phyloP scores from a whole-genome alignment of 2,113 vertebrate species.

The Promerops cafer region DNA sequence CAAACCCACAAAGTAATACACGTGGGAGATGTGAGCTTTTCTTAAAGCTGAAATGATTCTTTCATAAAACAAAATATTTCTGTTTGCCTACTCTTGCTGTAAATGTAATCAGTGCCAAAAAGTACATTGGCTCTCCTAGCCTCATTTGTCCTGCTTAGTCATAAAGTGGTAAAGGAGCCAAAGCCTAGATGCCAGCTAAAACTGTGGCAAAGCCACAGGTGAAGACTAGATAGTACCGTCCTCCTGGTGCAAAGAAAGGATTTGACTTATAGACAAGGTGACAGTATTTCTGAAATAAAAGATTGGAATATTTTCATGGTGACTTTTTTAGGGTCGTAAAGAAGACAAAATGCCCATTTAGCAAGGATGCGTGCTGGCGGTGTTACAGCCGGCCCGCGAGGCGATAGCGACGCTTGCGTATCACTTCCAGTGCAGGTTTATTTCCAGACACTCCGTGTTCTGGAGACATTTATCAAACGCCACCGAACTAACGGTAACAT shows the following conservation, averaged over 20 bases:
- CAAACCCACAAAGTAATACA: neutral
- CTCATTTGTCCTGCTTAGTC: neutral
- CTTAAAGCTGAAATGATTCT: constrained; percentile 15
- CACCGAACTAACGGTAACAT: neutral
- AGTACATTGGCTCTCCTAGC: neutral
- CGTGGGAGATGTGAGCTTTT: neutral
- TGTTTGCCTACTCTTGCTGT: neutral
- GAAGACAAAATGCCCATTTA: constrained; percentile 33
- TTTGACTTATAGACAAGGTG: neutral
- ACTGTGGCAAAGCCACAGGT: neutral
- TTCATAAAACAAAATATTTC: neutral
- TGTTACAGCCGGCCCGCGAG: neutral
- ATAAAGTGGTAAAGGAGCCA: neutral
- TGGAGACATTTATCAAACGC: neutral
- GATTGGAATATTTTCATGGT: neutral
- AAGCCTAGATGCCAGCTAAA: neutral
- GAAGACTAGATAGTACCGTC: neutral
- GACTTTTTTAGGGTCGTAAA: neutral
- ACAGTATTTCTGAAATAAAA: constrained; percentile 33
- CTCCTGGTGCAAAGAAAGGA: neutral
- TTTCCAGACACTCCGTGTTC: neutral
- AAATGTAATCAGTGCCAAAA: constrained; percentile 4
- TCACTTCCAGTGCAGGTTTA: neutral
- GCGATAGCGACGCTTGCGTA: neutral
- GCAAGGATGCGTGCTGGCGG: neutral